phyloP scores from a whole-genome alignment of 1,140 invertebrate species.

The Centruroides vittatus region DNA sequence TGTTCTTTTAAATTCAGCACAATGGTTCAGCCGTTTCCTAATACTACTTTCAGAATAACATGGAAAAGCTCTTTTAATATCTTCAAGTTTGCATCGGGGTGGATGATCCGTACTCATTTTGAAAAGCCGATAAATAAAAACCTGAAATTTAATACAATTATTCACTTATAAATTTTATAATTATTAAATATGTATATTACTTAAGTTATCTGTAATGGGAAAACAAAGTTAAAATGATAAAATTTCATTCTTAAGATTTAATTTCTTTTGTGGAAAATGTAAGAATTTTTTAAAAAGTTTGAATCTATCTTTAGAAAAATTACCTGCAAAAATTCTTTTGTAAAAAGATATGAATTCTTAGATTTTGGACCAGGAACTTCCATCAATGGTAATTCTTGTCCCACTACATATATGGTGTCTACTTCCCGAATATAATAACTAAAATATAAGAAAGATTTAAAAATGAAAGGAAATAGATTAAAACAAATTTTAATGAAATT shows the following conservation, averaged over 20 bases:
- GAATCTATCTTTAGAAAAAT: constrained; percentile 28
- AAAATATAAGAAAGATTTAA: constrained; percentile 21
- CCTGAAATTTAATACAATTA: constrained; percentile 22
- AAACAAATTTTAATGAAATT: neutral
- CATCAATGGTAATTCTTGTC: constrained; percentile 89
- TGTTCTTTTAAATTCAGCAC: constrained; percentile 96
- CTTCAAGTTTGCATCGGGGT: constrained; percentile 92
- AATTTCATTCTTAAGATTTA: neutral
- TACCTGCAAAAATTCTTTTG: constrained; percentile 81
- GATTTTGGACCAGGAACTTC: constrained; percentile 98
- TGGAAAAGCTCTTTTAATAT: constrained; percentile 92
- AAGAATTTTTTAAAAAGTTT: too few relatives aligned
- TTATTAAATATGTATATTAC: neutral
- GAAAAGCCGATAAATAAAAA: constrained; percentile 95
- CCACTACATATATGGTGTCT: constrained; percentile 74
- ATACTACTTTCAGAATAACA: constrained; percentile 94
- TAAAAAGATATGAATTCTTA: constrained; percentile 92
- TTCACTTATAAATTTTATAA: neutral
- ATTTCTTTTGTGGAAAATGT: neutral
- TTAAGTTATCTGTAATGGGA: too few relatives aligned
- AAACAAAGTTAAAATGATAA: too few relatives aligned
- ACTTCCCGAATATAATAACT: constrained; percentile 80
- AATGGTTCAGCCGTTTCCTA: constrained; percentile 88
- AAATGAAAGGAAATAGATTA: too few relatives aligned
- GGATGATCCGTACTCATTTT: constrained; percentile 89